Conservation (phyloP, 2,113 vertebrate species). For the Okapia johnstoni region DNA sequence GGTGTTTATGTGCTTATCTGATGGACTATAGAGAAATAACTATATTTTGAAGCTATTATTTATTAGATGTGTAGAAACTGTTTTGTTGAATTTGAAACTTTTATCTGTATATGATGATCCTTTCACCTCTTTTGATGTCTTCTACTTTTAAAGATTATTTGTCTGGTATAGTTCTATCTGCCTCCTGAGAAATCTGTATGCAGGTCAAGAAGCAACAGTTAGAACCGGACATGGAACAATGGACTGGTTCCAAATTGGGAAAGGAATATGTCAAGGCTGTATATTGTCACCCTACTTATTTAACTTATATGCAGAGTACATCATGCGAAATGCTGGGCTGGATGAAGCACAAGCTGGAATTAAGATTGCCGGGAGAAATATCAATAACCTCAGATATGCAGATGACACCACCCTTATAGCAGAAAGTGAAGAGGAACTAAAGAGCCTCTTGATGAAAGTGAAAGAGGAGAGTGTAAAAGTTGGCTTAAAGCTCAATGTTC, state of each 20-base stretch:
- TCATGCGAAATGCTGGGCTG: not conserved
- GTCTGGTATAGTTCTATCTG: not conserved
- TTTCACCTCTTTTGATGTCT: not conserved
- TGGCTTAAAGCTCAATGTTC: not conserved
- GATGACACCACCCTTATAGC: not conserved
- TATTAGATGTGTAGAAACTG: not conserved
- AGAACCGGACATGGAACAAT: not conserved
- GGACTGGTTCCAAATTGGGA: not conserved
- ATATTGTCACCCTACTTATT: not conserved
- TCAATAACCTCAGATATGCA: not conserved
- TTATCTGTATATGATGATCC: not conserved
- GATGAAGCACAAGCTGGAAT: not conserved
- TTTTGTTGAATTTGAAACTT: not conserved
- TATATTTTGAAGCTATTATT: not conserved
- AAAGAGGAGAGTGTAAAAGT: not conserved
- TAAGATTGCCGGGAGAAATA: not conserved
- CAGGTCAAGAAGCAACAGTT: not conserved
- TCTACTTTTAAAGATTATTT: not conserved
- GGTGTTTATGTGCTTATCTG: not conserved
- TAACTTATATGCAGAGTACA: not conserved
- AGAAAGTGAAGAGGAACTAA: not conserved
- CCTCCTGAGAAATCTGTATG: not conserved
- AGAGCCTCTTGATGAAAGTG: not conserved
- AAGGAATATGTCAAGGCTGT: not conserved
- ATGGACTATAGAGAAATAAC: not conserved